Percentiles rank a stretch among this genome's conserved stretches.
Evolutionary conservation across 2,888 invertebrate species (phyloP).

Genomic region (Trachelus troglodyta): DNA sequence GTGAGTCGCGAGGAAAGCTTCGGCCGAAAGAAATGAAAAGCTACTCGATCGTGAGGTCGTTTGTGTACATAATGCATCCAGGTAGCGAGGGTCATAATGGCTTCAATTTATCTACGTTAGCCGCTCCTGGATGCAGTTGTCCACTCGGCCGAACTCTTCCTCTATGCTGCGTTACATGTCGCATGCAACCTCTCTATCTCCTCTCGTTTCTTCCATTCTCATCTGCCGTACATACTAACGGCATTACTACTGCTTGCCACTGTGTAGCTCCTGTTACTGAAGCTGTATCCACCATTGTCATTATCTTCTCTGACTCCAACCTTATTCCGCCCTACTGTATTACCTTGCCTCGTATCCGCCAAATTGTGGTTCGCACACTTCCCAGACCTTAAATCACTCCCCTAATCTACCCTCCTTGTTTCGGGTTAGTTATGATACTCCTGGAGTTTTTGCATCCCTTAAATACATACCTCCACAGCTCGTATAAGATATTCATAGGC

Average conservation of each 20-base stretch:
- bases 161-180: not conserved
- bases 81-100: conserved; percentile 18
- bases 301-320: not conserved
- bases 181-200: not conserved
- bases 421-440: not conserved
- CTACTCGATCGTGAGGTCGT: not conserved
- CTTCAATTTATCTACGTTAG: conserved; percentile 18
- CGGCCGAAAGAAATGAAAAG: not conserved
- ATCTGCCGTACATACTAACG: not conserved
- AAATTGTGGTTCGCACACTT: conserved; percentile 21
- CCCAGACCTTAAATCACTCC: conserved; percentile 19
- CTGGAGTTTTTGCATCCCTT: not conserved
- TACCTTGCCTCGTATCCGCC: conserved; percentile 10
- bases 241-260: not conserved
- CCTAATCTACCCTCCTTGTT: conserved; percentile 17
- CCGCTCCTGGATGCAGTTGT: not conserved
- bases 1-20: conserved; percentile 10
- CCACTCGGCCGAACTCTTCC: not conserved
- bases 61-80: conserved; percentile 7
- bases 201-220: not conserved
- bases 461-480: not conserved
- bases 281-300: not conserved
- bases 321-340: not conserved
- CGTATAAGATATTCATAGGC: not conserved
- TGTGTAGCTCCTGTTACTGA: not conserved